Conservation (phyloP, 2,797 vertebrate species). For the Spheniscus humboldti region DNA sequence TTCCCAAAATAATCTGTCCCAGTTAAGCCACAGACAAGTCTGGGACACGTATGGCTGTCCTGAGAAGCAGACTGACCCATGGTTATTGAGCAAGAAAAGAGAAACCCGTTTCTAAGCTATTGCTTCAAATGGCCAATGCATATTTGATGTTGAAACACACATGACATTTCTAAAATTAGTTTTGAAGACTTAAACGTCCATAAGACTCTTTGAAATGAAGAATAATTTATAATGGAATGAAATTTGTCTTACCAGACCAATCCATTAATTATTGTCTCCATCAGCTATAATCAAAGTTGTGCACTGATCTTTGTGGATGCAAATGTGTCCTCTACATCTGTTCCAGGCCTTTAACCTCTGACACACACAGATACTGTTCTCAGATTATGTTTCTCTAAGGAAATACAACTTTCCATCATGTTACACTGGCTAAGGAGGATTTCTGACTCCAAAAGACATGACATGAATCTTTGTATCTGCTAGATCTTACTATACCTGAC, state of each 20-base stretch:
- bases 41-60: neutral
- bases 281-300: neutral
- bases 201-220: neutral
- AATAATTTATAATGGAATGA: neutral
- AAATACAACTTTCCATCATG: neutral
- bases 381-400: neutral
- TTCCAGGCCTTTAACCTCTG: neutral
- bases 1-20: constrained; percentile 7
- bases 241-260: neutral
- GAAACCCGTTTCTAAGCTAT: neutral
- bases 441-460: neutral
- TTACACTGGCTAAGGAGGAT: neutral
- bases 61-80: neutral
- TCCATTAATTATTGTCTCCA: neutral
- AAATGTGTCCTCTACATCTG: neutral
- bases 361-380: neutral
- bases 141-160: neutral
- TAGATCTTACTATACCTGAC: neutral
- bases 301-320: neutral
- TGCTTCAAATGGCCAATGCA: neutral
- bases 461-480: neutral
- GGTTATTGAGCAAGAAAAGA: neutral
- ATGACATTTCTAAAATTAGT: neutral
- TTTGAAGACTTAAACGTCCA: neutral
- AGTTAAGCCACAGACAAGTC: neutral